Base-by-base conservation (phyloP, 2,113 vertebrate genomes). In the Heterotis niloticus region DNA sequence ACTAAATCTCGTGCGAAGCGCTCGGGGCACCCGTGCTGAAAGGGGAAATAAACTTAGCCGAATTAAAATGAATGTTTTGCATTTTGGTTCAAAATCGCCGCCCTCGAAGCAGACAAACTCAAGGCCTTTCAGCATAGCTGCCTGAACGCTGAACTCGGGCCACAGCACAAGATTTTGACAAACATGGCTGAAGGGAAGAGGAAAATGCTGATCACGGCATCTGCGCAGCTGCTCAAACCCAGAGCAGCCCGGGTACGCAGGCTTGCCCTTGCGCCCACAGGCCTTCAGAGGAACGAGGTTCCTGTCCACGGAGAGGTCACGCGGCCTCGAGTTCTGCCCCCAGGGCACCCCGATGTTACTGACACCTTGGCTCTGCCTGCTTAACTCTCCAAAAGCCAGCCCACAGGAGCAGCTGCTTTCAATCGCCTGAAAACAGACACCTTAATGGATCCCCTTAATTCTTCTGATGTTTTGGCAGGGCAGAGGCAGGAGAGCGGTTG, bases 361-460 rank as follows among this genome's bases (percentile, higher is more conserved):
- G 56, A 81, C 80, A 74, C 68, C 76, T 80, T 67, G 51, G 52
- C 72, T 76, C 54, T 29, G 24, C 62, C 74, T 65, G 57, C 76
- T 44, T 74, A 65, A 68, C 67, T 78, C 81, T 77, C 64, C 78
- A 83, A 79, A 79, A n/a, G 81, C 60, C 79, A 78, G 85, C 84
- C 82, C 80, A 74, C 81, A 82, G 80, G 82, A 87, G 85, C 80
- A 85, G 81, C 84, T 87, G 84, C 83, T 76, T 81, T 80, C 79
- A 76, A 84, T 87, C 82, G 80, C 81, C 75, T 79, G 76, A 82
- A 83, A 84, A 83, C 79, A 83, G 81, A 82, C 78, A 79, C 80
- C 80, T 84, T 83, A 84, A 85, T 84, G 86, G 83, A 83, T 84
- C 82, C 75, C 81, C 81, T 83, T 78, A 62, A 84, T 60, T 81